These are phyloP conservation scores for Platycercus adscitus DNA, from an alignment of 2,113 vertebrate genomes.

Conservation along the genomic window DNA sequence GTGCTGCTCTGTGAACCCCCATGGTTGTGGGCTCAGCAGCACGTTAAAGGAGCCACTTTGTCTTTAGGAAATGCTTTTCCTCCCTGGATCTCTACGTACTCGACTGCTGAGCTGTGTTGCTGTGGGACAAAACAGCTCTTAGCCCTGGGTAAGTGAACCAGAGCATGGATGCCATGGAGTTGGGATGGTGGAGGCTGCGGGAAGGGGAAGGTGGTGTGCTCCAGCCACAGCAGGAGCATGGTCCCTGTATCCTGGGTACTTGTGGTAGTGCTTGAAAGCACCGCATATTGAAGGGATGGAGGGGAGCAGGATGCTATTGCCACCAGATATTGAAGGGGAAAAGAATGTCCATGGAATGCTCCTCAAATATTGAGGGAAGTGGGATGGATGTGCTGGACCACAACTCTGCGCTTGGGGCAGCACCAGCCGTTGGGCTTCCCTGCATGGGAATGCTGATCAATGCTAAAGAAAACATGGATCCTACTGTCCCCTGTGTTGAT, in stretches of 20 bases:
- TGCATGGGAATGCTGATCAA: background rate
- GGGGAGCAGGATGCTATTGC: background rate
- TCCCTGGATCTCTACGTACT: rapidly evolving
- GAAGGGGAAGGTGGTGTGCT: background rate
- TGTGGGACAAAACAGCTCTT: background rate
- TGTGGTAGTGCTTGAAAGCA: background rate
- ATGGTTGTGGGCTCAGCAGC: background rate
- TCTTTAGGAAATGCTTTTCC: background rate
- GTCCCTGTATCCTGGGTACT: background rate
- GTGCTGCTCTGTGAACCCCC: background rate
- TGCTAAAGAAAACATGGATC: background rate
- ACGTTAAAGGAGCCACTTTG: background rate
- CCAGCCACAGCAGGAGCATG: rapidly evolving
- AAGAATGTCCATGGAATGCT: background rate
- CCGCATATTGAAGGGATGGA: background rate
- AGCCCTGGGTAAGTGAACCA: background rate
- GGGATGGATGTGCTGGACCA: background rate
- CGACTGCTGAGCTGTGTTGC: background rate
- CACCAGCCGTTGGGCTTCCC: background rate
- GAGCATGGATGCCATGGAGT: background rate
- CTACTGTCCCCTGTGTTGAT: background rate
- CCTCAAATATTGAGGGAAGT: background rate
- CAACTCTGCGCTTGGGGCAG: background rate
- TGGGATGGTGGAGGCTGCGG: background rate
- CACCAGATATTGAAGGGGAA: background rate